Conservation (phyloP, 2,113 vertebrate species). For the Gracilinanus agilis region DNA sequence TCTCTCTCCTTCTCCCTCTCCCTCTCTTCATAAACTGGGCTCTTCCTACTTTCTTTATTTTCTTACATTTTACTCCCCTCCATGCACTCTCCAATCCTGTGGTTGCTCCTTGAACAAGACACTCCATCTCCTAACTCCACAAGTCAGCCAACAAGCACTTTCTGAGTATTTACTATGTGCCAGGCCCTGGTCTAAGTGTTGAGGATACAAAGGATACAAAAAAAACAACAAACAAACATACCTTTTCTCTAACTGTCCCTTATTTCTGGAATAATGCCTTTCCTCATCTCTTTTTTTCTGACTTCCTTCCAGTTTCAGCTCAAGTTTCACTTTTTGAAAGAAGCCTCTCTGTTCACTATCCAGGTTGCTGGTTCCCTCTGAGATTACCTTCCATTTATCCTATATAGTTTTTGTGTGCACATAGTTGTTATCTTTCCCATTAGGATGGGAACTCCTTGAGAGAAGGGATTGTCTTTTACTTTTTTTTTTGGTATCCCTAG, state of each 20-base stretch:
- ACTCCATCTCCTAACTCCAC: neutral
- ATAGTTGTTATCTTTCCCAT: neutral
- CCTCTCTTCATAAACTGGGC: neutral
- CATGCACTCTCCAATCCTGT: neutral
- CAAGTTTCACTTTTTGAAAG: neutral
- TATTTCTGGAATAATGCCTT: neutral
- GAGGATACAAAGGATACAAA: neutral
- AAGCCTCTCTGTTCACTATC: neutral
- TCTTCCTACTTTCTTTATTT: neutral
- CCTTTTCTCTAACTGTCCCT: neutral
- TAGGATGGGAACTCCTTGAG: neutral
- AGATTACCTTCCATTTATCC: neutral
- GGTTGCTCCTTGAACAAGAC: neutral
- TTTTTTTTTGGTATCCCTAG: neutral
- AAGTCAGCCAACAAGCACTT: neutral
- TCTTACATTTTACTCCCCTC: neutral
- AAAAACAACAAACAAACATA: neutral
- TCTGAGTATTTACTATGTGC: neutral
- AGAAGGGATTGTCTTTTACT: neutral
- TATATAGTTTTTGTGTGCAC: neutral
- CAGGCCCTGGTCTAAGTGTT: neutral
- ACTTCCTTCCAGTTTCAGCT: neutral
- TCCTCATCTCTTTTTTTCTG: neutral
- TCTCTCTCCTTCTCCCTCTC: neutral
- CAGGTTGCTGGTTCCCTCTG: neutral